Base-by-base conservation (phyloP, 2,113 vertebrate genomes). In the Okapia johnstoni region DNA sequence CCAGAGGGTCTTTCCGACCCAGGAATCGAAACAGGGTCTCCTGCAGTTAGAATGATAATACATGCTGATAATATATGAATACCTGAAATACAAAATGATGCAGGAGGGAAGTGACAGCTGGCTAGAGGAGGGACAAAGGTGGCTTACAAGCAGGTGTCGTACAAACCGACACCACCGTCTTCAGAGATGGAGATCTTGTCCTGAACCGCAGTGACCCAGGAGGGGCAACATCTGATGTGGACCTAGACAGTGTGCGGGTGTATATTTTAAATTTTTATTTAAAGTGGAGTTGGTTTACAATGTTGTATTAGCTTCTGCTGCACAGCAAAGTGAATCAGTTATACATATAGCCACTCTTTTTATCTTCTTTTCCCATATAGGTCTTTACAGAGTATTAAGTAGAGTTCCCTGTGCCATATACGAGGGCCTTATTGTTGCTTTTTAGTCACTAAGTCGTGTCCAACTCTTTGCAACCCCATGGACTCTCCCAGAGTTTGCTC, bases 111-210 rank as follows among this genome's bases (percentile, higher is more conserved):
- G 30, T 79, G 48, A 84, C 28, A 12, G 36, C 21, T 46, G 12
- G 46, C 15, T 43, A 7, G 19, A 30, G 66, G 36, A 52, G 46
- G 7, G 6, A 26, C n/a, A 28, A 11, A 48, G 52, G n/a, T 25
- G 33, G 33, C 48, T 17, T 6, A 5, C 6, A 30, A 73, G 77
- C 17, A 70, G 63, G 9, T 28, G 4, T 3, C 33, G 2, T 1
- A 3, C 10, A 43, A 5, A 4, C 28, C 12, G 15, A 66, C 26
- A 16, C 8, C 30, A 3, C 3, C 7, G 1, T 80, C 12, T 16
- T 48, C 30, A 7, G 79, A 63, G 52, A 36, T 21, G 33, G 21
- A 52, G n/a, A 36, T 33, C 7, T 2, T 1, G 0, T 1, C 40
- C 1, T 76, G 48, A n/a, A 17, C 3, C 2, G 3, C 76, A 16